These are phyloP conservation scores for Hippocampus mohnikei DNA, from an alignment of 2,113 vertebrate species.

Conservation along the genomic window DNA sequence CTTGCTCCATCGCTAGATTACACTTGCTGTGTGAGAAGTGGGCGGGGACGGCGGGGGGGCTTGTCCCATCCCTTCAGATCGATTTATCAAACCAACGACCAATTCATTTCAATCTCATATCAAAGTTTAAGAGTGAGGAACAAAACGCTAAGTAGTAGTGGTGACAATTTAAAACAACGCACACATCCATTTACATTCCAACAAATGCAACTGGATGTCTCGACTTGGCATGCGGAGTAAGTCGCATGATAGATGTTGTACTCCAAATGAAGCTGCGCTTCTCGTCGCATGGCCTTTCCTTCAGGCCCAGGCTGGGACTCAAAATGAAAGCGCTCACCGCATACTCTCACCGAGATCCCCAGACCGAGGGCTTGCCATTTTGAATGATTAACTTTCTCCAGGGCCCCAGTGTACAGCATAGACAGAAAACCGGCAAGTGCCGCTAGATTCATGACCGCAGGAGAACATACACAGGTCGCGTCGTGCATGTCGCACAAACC, in stretches of 20 bases:
- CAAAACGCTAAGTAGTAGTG: constrained; percentile 23
- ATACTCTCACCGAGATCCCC: background rate
- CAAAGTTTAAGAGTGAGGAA: constrained; percentile 22
- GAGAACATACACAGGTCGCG: no score
- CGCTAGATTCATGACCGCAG: background rate
- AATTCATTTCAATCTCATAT: constrained; percentile 37
- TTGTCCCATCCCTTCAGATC: constrained; percentile 25
- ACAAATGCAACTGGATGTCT: constrained; percentile 29
- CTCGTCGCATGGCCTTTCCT: constrained; percentile 21
- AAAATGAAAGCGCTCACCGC: background rate
- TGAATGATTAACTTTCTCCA: background rate
- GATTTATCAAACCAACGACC: constrained; percentile 53
- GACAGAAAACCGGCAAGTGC: background rate
- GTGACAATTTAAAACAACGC: constrained; percentile 14
- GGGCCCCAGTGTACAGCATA: background rate
- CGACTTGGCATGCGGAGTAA: constrained; percentile 22
- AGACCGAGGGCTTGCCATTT: background rate
- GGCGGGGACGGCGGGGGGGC: background rate
- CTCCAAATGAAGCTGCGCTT: constrained; percentile 16
- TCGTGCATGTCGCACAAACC: no score
- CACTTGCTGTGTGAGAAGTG: constrained; percentile 46
- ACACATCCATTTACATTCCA: constrained; percentile 23
- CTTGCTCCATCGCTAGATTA: constrained; percentile 67
- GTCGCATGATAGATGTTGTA: constrained; percentile 41
- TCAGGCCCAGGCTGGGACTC: constrained; percentile 25